Base-by-base conservation (phyloP, 23 tunicate genomes). In the Botrylloides violaceus region DNA sequence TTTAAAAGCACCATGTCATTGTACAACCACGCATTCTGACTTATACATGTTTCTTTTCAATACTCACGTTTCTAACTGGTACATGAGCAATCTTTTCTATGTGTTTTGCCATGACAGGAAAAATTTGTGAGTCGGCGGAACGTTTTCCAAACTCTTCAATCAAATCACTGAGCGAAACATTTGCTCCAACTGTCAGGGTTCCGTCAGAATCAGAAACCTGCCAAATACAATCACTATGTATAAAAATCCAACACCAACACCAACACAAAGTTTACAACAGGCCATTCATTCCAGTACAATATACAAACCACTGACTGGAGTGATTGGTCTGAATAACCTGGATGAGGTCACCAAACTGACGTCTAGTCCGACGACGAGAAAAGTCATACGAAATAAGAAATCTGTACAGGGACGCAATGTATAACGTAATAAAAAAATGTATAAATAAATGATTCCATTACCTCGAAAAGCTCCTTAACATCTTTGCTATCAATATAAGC, bases 21-120 rank as follows among this genome's bases (percentile, higher is more conserved):
- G n/a, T n/a, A n/a, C n/a, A n/a, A n/a, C n/a, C n/a, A n/a, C n/a
- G n/a, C n/a, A n/a, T n/a, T n/a, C n/a, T n/a, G n/a, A n/a, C n/a
- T n/a, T n/a, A n/a, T n/a, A n/a, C n/a, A n/a, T n/a, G n/a, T n/a
- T n/a, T n/a, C n/a, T n/a, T n/a, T n/a, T n/a, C n/a, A n/a, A n/a
- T n/a, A 62, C 90, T 74, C 61, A 90, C 97, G 79, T 90, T 90
- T 83, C 97, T 66, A 33, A 90, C 83, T 3, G 90, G 89, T n/a
- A 32, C 19, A 25, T 83, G 55, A 23, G 97, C 90, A 19, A 90
- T 65, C 58, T 79, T 78, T 26, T 61, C n/a, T 2, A 90, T 22
- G 78, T 90, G 97, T 19, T 80, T 59, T 19, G 82, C 89, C 62
- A 80, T 43, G 19, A 66, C 70, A 18, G 36, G 64, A 62, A 90